These are phyloP conservation scores for Otus sunia DNA, from an alignment of 2,113 vertebrate species.

Conservation along the genomic window DNA sequence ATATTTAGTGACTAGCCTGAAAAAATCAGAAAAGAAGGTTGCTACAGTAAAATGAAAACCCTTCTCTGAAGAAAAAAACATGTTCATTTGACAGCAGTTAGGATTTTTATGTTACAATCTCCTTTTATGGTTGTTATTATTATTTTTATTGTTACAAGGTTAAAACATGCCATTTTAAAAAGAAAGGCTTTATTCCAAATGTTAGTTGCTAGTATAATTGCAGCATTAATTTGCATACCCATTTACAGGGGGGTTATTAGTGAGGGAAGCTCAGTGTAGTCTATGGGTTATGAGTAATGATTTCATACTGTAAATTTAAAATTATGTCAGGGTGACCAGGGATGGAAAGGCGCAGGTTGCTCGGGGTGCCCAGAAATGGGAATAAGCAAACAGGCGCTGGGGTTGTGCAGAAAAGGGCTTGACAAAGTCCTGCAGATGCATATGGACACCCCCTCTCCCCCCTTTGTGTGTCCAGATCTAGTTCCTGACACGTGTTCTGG, in stretches of 20 bases:
- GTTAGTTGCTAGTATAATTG: not conserved
- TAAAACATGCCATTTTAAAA: not conserved
- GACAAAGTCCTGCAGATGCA: not conserved
- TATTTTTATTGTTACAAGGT: not conserved
- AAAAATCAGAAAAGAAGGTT: not conserved
- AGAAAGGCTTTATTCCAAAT: not conserved
- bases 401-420: not conserved
- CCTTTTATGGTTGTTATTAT: not conserved
- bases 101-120: not conserved
- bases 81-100: not conserved
- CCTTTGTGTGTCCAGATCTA: accelerated
- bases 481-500: not conserved
- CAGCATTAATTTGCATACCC: not conserved
- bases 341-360: not conserved
- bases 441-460: accelerated
- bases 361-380: not conserved
- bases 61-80: not conserved
- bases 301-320: not conserved
- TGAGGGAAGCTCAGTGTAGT: accelerated
- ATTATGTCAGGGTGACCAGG: not conserved
- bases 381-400: not conserved
- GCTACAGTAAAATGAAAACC: not conserved
- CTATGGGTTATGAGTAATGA: not conserved
- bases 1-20: not conserved
- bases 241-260: too few species aligned